Conservation (phyloP, 2,113 vertebrate genomes). For the Oryzias celebensis region DNA sequence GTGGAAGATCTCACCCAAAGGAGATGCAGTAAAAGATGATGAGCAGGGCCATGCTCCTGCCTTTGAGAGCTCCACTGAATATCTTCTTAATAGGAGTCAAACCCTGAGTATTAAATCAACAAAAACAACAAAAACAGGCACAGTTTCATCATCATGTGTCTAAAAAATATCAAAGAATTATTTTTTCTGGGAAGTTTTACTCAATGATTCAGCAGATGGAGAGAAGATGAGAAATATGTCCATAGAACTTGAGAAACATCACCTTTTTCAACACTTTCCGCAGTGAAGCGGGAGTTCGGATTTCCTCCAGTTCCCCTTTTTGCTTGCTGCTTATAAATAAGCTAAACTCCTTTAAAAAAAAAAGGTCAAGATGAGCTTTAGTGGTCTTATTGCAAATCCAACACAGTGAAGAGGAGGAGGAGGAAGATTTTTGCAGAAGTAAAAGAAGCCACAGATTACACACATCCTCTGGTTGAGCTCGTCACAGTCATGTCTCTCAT, state of each 20-base stretch:
- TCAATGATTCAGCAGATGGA: too few relatives aligned
- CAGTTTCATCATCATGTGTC: background rate
- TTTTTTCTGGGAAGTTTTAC: too few relatives aligned
- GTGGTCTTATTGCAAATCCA: background rate
- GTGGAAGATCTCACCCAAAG: slow-evolving; percentile 69
- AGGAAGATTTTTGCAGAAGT: too few relatives aligned
- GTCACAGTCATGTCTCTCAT: too few relatives aligned
- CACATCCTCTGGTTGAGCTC: too few relatives aligned
- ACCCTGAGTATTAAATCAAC: slow-evolving; percentile 43
- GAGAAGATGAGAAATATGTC: too few relatives aligned
- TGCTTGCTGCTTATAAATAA: slow-evolving; percentile 24
- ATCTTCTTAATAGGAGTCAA: slow-evolving; percentile 63
- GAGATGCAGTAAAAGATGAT: slow-evolving; percentile 80
- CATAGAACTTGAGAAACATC: background rate
- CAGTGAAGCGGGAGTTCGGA: background rate
- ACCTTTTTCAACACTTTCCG: slow-evolving; percentile 57
- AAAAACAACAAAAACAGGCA: background rate
- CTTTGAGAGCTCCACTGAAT: slow-evolving; percentile 48
- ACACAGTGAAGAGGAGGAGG: background rate
- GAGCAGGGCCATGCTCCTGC: slow-evolving; percentile 64
- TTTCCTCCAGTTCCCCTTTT: slow-evolving; percentile 10
- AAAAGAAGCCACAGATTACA: too few relatives aligned
- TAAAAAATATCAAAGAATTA: background rate
- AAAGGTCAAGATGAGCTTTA: background rate
- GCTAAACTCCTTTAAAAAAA: slow-evolving; percentile 51